Percentiles rank a stretch among this genome's conserved stretches.
These are phyloP conservation scores for Mechanitis mazaeus DNA, from an alignment of 2,888 invertebrate species.

Conservation along the genomic window DNA sequence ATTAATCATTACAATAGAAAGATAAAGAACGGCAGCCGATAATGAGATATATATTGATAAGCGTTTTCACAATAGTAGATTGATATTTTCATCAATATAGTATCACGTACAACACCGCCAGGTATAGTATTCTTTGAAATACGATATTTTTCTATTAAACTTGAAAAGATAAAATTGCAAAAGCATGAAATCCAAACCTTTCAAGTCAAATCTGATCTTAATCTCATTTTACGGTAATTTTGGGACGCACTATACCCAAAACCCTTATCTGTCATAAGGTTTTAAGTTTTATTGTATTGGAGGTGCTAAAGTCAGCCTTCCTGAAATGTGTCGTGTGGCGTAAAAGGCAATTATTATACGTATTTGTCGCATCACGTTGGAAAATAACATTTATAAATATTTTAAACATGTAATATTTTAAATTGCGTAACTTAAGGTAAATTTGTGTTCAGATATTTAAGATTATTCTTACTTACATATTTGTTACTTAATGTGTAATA, in stretches of 20 bases:
- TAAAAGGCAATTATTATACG: background rate
- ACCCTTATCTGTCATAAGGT: conserved; percentile 23
- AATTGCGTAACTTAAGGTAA: too few species aligned
- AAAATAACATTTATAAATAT: too few species aligned
- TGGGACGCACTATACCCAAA: conserved; percentile 38
- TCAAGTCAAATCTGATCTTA: conserved; percentile 20
- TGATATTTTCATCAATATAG: background rate
- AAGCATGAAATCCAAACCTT: background rate
- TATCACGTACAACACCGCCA: too few species aligned
- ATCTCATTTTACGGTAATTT: conserved; percentile 45
- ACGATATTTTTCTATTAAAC: background rate
- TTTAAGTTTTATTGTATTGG: conserved; percentile 32
- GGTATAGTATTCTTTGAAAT: background rate
- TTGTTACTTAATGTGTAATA: too few species aligned
- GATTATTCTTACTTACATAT: too few species aligned
- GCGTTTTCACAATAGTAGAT: background rate
- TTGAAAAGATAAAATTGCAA: background rate
- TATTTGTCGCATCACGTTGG: too few species aligned
- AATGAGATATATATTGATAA: background rate
- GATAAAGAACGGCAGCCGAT: background rate
- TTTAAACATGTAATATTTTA: too few species aligned
- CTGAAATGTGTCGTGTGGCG: conserved; percentile 28
- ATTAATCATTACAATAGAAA: background rate
- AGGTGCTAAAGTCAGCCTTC: conserved; percentile 37
- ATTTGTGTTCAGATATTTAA: too few species aligned